A percentile compares a stretch with the other conserved stretches of the same genome.
Evolutionary conservation across 2,113 vertebrate genomes (phyloP).

Genomic region (Cebidichthys violaceus): DNA sequence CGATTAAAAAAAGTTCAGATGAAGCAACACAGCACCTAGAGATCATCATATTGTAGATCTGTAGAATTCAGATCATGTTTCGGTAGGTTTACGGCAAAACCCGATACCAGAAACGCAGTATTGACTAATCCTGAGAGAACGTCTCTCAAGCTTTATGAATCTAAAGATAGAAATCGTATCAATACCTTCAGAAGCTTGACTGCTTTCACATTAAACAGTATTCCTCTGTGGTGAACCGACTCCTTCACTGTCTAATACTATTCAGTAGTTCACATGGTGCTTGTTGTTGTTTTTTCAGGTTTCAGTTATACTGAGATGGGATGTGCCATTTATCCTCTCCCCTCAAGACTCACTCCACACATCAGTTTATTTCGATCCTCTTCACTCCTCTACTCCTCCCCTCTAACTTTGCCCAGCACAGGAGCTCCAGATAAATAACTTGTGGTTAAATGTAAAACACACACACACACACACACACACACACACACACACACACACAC

Average conservation of each 20-base stretch:
- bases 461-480: rapidly evolving
- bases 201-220: no score
- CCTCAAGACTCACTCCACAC: not conserved
- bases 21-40: not conserved
- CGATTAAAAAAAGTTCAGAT: not conserved
- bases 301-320: not conserved
- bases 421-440: not conserved
- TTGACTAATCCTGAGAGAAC: not conserved
- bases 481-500: not conserved
- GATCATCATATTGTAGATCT: not conserved
- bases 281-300: no score
- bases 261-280: no score
- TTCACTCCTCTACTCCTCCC: not conserved
- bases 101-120: no score
- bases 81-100: not conserved
- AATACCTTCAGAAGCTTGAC: not conserved
- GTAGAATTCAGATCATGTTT: not conserved
- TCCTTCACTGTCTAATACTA: no score
- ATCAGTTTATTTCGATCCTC: not conserved
- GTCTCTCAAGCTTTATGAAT: not conserved
- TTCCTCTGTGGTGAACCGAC: no score
- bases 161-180: not conserved
- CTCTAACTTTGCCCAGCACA: no score
- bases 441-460: not conserved
- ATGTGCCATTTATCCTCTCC: not conserved